Conservation (phyloP, 2,888 invertebrate species). For the Onthophagus sagittarius region DNA sequence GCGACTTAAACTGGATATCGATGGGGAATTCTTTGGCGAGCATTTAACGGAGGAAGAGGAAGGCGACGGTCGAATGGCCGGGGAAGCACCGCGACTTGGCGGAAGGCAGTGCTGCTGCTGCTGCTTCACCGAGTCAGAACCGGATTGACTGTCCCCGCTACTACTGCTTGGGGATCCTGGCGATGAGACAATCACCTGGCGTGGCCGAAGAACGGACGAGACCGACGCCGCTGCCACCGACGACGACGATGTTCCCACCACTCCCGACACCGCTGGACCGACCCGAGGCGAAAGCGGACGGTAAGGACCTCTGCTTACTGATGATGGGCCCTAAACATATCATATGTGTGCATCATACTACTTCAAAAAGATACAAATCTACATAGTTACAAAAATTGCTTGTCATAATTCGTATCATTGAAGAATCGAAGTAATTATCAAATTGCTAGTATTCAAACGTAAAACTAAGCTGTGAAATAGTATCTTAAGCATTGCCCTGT, state of each 20-base stretch:
- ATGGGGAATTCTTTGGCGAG: slow-evolving; percentile 44
- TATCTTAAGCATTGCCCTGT: too few species aligned
- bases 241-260: not conserved
- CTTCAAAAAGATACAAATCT: too few species aligned
- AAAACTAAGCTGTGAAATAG: too few species aligned
- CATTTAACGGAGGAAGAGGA: slow-evolving; percentile 41
- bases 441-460: too few species aligned
- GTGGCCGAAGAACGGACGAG: slow-evolving; percentile 40
- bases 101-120: slow-evolving; percentile 52
- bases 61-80: slow-evolving; percentile 48
- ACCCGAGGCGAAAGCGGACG: slow-evolving; percentile 67
- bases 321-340: slow-evolving; percentile 60
- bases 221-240: slow-evolving; percentile 42
- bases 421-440: too few species aligned
- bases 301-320: slow-evolving; percentile 69
- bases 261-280: slow-evolving; percentile 53
- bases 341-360: too few species aligned
- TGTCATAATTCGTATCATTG: too few species aligned
- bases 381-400: too few species aligned
- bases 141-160: slow-evolving; percentile 71
- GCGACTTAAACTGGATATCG: slow-evolving; percentile 42
- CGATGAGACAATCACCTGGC: slow-evolving; percentile 64
- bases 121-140: slow-evolving; percentile 67
- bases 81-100: slow-evolving; percentile 46
- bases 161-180: slow-evolving; percentile 86